phyloP scores from a whole-genome alignment of 1,140 invertebrate species.

The Drosophila jambulina region DNA sequence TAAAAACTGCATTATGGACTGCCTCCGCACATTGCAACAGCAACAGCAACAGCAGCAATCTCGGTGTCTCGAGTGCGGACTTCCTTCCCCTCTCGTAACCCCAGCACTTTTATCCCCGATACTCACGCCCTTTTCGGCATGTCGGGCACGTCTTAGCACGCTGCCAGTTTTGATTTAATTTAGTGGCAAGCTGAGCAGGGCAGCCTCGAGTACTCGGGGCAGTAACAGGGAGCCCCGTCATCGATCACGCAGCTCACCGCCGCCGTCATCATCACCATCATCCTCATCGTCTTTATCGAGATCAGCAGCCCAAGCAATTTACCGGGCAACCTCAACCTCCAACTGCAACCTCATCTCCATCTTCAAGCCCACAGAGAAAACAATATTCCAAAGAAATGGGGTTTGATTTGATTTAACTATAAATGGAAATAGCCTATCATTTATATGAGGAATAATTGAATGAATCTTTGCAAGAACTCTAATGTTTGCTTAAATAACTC shows the following conservation, averaged over 20 bases:
- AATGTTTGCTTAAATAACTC: background rate
- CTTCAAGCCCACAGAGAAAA: constrained; percentile 25
- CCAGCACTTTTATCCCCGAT: constrained; percentile 10
- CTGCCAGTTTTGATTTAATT: constrained; percentile 83
- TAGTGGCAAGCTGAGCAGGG: constrained; percentile 61
- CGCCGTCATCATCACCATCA: constrained; percentile 27
- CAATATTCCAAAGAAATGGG: background rate
- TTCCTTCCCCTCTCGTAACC: constrained; percentile 46
- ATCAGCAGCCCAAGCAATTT: constrained; percentile 70
- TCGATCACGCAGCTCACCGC: constrained; percentile 59
- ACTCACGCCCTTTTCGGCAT: constrained; percentile 55
- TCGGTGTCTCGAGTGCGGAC: constrained; percentile 71
- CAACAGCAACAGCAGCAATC: constrained; percentile 6
- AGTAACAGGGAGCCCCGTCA: constrained; percentile 56
- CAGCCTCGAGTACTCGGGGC: constrained; percentile 7
- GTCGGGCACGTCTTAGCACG: constrained; percentile 79
- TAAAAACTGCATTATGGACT: constrained; percentile 33
- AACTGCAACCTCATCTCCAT: constrained; percentile 21
- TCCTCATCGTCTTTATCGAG: constrained; percentile 35
- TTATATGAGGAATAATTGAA: too few species aligned
- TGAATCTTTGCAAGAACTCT: background rate
- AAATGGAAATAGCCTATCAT: background rate
- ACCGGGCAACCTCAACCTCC: constrained; percentile 60
- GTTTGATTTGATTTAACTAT: background rate
- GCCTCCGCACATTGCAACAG: constrained; percentile 8